Percentiles rank a stretch among this genome's conserved stretches.
Conservation (phyloP, 2,888 invertebrate genomes). For the Clistopyga incitator region DNA sequence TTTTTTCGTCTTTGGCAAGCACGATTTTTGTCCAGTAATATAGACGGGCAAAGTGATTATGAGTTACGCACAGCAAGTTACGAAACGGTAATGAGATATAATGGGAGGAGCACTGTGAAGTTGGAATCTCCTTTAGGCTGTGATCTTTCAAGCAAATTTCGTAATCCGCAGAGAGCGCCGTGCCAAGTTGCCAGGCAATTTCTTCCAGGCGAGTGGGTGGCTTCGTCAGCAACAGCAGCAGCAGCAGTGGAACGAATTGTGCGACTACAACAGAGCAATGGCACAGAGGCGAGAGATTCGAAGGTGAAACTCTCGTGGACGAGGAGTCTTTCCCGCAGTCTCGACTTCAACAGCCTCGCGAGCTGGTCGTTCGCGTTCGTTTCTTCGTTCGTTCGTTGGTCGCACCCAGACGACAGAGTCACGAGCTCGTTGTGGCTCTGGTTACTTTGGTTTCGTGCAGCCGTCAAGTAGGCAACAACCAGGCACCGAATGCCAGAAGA, state of each 20-base stretch:
- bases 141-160: slow-evolving; percentile 49
- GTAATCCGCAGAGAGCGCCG: slow-evolving; percentile 20
- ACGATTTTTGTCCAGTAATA: neutral
- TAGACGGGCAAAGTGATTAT: neutral
- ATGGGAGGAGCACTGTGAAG: slow-evolving; percentile 1
- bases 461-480: neutral
- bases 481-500: slow-evolving; percentile 36
- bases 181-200: slow-evolving; percentile 36
- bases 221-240: slow-evolving; percentile 16
- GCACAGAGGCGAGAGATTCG: slow-evolving; percentile 31
- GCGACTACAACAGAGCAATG: slow-evolving; percentile 8
- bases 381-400: slow-evolving; percentile 22
- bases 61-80: neutral
- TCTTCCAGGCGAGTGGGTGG: slow-evolving; percentile 43
- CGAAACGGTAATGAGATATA: slow-evolving; percentile 7
- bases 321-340: slow-evolving; percentile 30
- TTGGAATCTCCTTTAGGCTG: neutral
- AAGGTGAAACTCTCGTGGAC: slow-evolving; percentile 51
- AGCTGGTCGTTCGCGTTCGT: slow-evolving; percentile 40
- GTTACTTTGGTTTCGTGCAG: slow-evolving; percentile 12
- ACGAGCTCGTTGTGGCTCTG: slow-evolving; percentile 19
- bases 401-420: slow-evolving; percentile 37
- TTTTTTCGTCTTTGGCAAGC: neutral
- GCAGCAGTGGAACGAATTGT: slow-evolving; percentile 6
- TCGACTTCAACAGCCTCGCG: slow-evolving; percentile 26